Evolutionary conservation across 2,113 vertebrate species (phyloP).

Genomic region (Erinaceus europaeus): DNA sequence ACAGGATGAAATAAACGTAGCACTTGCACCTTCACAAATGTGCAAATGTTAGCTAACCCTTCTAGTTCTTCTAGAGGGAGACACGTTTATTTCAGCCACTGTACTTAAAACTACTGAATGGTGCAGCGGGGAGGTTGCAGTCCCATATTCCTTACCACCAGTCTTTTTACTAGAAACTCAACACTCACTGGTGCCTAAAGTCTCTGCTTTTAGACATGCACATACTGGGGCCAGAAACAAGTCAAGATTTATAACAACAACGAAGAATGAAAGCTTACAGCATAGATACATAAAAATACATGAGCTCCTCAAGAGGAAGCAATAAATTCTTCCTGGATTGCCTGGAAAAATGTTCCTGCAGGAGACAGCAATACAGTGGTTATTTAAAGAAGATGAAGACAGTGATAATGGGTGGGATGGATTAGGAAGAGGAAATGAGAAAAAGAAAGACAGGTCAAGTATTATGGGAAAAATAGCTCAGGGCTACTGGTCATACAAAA

Average conservation of each 20-base stretch:
- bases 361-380: neutral
- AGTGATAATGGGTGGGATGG: neutral
- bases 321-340: neutral
- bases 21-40: neutral
- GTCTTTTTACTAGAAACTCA: neutral
- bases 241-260: neutral
- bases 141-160: neutral
- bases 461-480: no score
- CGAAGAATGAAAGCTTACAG: neutral
- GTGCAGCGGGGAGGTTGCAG: no score
- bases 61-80: neutral
- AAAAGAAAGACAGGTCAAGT: neutral
- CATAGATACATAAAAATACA: neutral
- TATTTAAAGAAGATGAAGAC: neutral
- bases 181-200: neutral
- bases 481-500: no score
- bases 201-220: neutral
- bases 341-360: neutral
- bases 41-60: fast-evolving
- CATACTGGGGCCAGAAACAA: neutral
- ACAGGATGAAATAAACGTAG: neutral
- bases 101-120: no score
- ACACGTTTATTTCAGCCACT: neutral
- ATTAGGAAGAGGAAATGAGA: neutral
- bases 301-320: neutral